A percentile compares a stretch with the other conserved stretches of the same genome.
Evolutionary conservation across 2,888 invertebrate species (phyloP).

Genomic region (Melieria crassipennis): DNA sequence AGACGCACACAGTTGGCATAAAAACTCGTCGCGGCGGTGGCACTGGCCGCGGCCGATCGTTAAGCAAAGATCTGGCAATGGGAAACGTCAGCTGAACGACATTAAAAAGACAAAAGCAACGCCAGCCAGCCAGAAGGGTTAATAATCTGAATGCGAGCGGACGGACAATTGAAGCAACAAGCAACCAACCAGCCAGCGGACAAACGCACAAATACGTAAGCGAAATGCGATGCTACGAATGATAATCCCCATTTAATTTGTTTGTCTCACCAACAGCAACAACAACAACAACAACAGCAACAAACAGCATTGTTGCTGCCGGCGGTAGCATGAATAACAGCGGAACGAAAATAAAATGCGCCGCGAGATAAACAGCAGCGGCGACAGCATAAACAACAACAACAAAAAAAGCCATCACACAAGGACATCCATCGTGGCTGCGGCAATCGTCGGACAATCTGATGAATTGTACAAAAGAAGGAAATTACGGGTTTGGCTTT

Average conservation of each 20-base stretch:
- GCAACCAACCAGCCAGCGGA: neutral
- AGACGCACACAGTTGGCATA: neutral
- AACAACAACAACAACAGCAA: slow-evolving; percentile 14
- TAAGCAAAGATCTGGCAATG: slow-evolving; percentile 27
- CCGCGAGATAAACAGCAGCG: neutral
- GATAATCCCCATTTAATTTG: slow-evolving; percentile 55
- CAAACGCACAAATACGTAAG: neutral
- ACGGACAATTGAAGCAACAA: neutral
- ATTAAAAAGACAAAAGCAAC: slow-evolving; percentile 23
- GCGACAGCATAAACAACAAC: neutral
- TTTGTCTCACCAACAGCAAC: slow-evolving; percentile 39
- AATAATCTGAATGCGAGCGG: neutral
- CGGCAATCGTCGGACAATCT: slow-evolving; percentile 14
- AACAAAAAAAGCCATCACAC: neutral
- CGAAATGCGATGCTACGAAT: slow-evolving; percentile 43
- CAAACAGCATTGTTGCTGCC: slow-evolving; percentile 11
- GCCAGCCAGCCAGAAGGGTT: neutral
- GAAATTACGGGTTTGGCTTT: slow-evolving; percentile 23
- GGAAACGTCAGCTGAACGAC: slow-evolving; percentile 57
- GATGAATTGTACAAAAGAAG: slow-evolving; percentile 29
- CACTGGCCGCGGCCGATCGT: neutral
- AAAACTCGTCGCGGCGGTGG: slow-evolving; percentile 1
- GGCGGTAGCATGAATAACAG: neutral
- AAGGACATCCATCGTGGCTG: slow-evolving; percentile 12
- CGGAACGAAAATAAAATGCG: slow-evolving; percentile 11